These are phyloP conservation scores for Drosophila picticornis DNA, from an alignment of 2,888 invertebrate species.

Conservation along the genomic window DNA sequence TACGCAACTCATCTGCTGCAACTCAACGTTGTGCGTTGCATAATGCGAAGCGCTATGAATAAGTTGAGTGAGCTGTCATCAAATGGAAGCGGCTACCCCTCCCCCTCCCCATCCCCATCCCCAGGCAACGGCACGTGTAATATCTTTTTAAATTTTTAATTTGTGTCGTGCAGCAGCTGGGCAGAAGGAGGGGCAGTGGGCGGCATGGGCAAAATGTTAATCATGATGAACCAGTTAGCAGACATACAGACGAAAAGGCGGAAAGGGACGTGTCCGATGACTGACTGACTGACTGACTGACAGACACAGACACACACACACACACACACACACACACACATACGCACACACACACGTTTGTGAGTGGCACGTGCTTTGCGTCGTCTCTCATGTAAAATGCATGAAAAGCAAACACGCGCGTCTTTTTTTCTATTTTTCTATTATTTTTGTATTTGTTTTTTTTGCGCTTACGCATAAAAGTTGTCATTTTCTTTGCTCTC, in stretches of 20 bases:
- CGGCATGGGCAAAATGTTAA: conserved; percentile 54
- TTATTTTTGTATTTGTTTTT: not conserved
- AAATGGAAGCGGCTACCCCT: not conserved
- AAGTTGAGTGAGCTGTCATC: conserved; percentile 22
- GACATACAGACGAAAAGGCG: conserved; percentile 3
- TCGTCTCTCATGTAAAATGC: conserved; percentile 63
- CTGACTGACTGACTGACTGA: conserved; percentile 30
- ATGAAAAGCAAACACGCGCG: conserved; percentile 65
- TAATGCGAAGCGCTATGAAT: conserved; percentile 28
- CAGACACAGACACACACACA: not conserved
- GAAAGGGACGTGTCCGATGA: conserved; percentile 12
- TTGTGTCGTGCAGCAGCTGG: conserved; percentile 38
- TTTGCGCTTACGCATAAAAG: conserved; percentile 58
- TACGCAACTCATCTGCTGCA: not conserved
- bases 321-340: not conserved
- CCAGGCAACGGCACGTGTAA: conserved; percentile 37
- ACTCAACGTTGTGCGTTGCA: conserved; percentile 25
- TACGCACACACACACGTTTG: conserved; percentile 5
- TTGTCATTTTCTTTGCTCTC: conserved; percentile 8
- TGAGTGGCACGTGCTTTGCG: conserved; percentile 37
- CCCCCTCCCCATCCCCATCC: accelerated
- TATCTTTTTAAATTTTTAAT: conserved; percentile 66
- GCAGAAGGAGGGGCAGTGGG: not conserved
- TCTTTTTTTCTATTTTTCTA: conserved; percentile 38
- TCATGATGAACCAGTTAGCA: conserved; percentile 80